Conservation (phyloP, 2,888 invertebrate species). For the Ashinkailepas kermadecensis region DNA sequence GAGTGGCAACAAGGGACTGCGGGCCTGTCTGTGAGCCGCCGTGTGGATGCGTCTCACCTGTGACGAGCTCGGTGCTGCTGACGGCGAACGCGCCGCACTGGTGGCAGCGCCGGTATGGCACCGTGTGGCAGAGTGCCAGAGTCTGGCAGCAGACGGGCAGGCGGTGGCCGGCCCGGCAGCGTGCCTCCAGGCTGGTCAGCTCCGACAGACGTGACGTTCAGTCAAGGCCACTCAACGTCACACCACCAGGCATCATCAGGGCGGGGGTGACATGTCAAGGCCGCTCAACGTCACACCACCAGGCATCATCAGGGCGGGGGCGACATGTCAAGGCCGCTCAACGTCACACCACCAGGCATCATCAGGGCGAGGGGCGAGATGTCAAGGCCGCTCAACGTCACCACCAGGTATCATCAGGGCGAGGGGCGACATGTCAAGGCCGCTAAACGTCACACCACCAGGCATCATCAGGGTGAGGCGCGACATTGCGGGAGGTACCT, state of each 20-base stretch:
- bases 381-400: not conserved
- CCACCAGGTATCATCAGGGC: too few relatives aligned
- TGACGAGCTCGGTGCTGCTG: not conserved
- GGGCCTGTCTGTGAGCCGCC: too few relatives aligned
- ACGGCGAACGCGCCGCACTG: slow-evolving; percentile 10
- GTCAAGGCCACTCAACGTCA: not conserved
- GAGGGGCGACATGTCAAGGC: too few relatives aligned
- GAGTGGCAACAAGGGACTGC: too few relatives aligned
- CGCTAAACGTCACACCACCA: too few relatives aligned
- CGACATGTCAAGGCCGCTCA: not conserved
- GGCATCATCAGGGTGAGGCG: too few relatives aligned
- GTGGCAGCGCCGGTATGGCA: slow-evolving; percentile 35
- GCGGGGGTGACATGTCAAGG: not conserved
- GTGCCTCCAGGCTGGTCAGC: not conserved
- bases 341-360: too few relatives aligned
- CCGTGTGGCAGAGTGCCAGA: slow-evolving; percentile 34
- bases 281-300: not conserved
- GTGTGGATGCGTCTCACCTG: not conserved
- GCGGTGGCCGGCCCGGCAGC: not conserved
- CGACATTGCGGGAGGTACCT: too few relatives aligned
- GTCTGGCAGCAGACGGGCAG: slow-evolving; percentile 8
- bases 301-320: too few relatives aligned
- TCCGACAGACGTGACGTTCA: not conserved
- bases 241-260: too few relatives aligned
- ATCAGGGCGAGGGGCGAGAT: too few relatives aligned